A percentile compares a stretch with the other conserved stretches of the same genome.
Conservation (phyloP, 2,113 vertebrate species). For the Cichladusa arquata region DNA sequence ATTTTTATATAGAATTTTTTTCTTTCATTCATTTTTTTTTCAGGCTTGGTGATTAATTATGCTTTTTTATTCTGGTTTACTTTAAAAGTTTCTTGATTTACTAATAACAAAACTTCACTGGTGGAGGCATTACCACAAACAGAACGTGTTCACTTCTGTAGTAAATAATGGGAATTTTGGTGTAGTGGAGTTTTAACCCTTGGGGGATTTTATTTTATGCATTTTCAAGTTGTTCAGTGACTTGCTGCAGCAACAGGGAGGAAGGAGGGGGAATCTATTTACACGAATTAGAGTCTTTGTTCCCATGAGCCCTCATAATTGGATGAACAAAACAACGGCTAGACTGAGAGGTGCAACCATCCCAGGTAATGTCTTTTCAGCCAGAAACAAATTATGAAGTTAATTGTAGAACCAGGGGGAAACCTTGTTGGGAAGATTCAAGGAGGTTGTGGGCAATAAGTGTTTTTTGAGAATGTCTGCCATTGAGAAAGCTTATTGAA, state of each 20-base stretch:
- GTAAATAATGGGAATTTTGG: background rate
- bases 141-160: background rate
- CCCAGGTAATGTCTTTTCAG: background rate
- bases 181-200: background rate
- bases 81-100: background rate
- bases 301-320: background rate
- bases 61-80: background rate
- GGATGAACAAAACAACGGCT: background rate
- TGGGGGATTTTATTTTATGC: background rate
- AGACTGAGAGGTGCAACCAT: background rate
- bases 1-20: background rate
- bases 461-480: background rate
- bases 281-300: conserved; percentile 17
- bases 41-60: background rate
- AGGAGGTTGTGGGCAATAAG: background rate
- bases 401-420: background rate
- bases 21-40: rapidly evolving
- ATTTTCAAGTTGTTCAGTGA: conserved; percentile 5
- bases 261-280: conserved; percentile 14
- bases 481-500: background rate
- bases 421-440: background rate
- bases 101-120: background rate
- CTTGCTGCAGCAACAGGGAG: background rate
- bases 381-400: background rate
- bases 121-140: background rate